Base-by-base conservation (phyloP, 2,113 vertebrate species). In the Bostrychus sinensis region DNA sequence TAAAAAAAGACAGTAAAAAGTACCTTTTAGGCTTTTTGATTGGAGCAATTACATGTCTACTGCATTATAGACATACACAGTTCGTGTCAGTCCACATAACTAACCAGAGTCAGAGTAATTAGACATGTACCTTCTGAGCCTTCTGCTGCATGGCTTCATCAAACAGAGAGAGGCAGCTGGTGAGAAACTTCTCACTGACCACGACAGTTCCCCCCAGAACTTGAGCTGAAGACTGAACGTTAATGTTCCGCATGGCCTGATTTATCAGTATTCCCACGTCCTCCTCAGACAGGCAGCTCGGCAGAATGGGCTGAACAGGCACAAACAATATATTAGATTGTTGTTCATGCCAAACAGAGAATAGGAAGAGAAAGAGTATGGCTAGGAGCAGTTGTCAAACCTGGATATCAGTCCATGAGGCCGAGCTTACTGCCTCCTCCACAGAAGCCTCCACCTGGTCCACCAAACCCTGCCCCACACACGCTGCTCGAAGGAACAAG, bases 381-480 rank as follows among this genome's bases (percentile, higher is more conserved):
- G 16, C 14, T n/a, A 11, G 5, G 1, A 20, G 4, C 6, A 16
- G 22, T 17, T 8, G 56, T 3, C 55, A 12, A 23, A 11, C 96
- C 89, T 92, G 92, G 74, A 96, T 87, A 66, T 98, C 97, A 30
- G 93, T 89, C 97, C 96, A 98, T 0, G 82, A 93, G 71, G 91
- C 92, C 1, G 97, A 96, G 77, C 72, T 95, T 69, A 98, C 91
- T 1, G 95, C 95, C 82, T 99, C 97, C 56, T 99, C 97, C 63
- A 96, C 93, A 14, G 95, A 96, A 1, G 95, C 97, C 91, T 98
- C 96, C 62, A 98, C 92, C 56, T 96, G 96, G 90, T 98, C 96
- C 26, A 98, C 91, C 66, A 99, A 91, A 72, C 82, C 82, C 56
- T 93, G 93, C 28, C 94, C 94, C 82, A 98, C 93, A 73, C 95